phyloP scores from a whole-genome alignment of 2,888 invertebrate genomes.

The Tigriopus californicus region DNA sequence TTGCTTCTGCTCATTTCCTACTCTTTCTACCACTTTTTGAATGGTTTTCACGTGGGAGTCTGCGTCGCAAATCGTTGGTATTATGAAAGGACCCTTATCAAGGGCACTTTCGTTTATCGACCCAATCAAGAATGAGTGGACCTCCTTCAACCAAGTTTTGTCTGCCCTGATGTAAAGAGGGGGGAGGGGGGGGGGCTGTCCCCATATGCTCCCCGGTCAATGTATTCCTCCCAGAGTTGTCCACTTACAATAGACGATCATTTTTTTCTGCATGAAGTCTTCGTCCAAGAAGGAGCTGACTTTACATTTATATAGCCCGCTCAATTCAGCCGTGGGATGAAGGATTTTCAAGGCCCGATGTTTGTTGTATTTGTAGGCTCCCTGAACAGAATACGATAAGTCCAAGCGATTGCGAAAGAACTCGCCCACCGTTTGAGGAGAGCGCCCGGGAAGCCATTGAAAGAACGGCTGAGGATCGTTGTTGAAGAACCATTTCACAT shows the following conservation, averaged over 20 bases:
- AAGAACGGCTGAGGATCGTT: constrained; percentile 15
- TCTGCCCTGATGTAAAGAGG: too few relatives aligned
- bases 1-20: too few relatives aligned
- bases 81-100: too few relatives aligned
- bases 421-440: constrained; percentile 13
- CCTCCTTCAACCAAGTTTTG: too few relatives aligned
- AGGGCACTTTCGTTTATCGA: too few relatives aligned
- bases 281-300: constrained; percentile 15
- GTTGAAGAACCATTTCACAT: constrained; percentile 16
- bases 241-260: constrained; percentile 16
- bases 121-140: too few relatives aligned
- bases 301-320: constrained; percentile 15
- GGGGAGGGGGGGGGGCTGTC: too few relatives aligned
- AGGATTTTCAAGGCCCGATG: constrained; percentile 14
- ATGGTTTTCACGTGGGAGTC: too few relatives aligned
- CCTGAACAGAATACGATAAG: constrained; percentile 3
- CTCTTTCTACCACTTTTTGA: too few relatives aligned
- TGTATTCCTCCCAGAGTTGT: too few relatives aligned
- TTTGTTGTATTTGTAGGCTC: constrained; percentile 3
- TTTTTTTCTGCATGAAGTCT: constrained; percentile 13
- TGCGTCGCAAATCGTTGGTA: too few relatives aligned
- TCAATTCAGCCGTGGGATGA: constrained; percentile 16
- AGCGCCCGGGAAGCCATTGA: constrained; percentile 15
- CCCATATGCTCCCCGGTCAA: too few relatives aligned
- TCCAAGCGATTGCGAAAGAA: constrained; percentile 7